Percentiles rank a stretch among this genome's conserved stretches.
Evolutionary conservation across 2,113 vertebrate species (phyloP).

Genomic region (Suricata suricatta): DNA sequence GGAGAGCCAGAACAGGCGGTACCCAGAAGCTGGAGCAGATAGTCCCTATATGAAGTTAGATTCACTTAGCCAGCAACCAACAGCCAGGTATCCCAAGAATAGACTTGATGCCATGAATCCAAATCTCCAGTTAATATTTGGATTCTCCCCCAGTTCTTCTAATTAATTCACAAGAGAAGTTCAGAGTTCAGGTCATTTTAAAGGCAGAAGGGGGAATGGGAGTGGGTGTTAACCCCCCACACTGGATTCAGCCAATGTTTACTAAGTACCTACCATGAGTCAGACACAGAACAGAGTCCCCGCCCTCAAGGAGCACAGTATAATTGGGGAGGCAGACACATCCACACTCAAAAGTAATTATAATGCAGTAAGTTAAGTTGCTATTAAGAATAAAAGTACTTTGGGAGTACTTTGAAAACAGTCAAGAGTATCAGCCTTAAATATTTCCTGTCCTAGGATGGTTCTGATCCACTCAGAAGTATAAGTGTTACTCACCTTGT

Average conservation of each 20-base stretch:
- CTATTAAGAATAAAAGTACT: conserved; percentile 71
- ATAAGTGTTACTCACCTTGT: neutral
- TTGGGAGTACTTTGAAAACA: conserved; percentile 40
- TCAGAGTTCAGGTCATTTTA: conserved; percentile 50
- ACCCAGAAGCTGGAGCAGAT: neutral
- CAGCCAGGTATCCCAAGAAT: neutral
- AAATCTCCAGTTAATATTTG: neutral
- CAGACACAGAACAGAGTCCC: conserved; percentile 68
- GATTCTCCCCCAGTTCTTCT: neutral
- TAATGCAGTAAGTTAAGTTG: conserved; percentile 68
- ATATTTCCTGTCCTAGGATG: neutral
- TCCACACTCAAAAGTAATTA: conserved; percentile 63
- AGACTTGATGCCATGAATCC: neutral
- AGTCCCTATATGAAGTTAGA: neutral
- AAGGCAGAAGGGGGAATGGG: neutral
- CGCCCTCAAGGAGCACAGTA: conserved; percentile 45
- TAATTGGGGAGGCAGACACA: conserved; percentile 68
- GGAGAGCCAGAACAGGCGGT: neutral
- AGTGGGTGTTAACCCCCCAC: conserved; percentile 39
- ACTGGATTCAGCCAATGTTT: conserved; percentile 46
- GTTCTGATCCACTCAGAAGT: neutral
- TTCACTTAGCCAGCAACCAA: neutral
- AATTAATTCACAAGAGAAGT: conserved; percentile 47
- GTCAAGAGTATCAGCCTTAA: neutral
- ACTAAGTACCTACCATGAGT: conserved; percentile 65